Evolutionary conservation across 2,113 vertebrate species (phyloP).

Genomic region (Platycercus adscitus): DNA sequence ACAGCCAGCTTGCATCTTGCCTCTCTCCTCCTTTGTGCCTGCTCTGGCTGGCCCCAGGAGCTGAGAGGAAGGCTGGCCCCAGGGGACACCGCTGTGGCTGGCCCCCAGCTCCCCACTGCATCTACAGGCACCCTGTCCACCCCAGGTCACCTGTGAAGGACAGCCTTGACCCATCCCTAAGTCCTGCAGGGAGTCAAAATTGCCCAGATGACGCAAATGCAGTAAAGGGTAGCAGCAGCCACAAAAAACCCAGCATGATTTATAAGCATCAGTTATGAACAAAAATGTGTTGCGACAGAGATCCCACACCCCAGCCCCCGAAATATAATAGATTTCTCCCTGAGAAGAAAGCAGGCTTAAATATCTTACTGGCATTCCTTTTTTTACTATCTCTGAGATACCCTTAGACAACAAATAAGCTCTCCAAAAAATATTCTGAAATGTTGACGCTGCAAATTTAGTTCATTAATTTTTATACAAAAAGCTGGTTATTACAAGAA

Average conservation of each 20-base stretch:
- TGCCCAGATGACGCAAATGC: background rate
- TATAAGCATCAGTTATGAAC: background rate
- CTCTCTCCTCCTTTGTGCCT: background rate
- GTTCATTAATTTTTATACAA: background rate
- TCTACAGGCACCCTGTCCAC: background rate
- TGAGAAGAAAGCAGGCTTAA: background rate
- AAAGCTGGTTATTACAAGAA: background rate
- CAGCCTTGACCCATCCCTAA: background rate
- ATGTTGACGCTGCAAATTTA: background rate
- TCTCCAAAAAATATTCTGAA: background rate
- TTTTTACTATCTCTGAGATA: background rate
- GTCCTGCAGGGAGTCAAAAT: background rate
- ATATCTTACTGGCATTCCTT: background rate
- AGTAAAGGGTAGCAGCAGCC: background rate
- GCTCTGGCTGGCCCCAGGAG: rapidly evolving
- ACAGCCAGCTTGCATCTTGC: background rate
- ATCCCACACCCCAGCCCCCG: background rate
- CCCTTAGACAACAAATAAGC: background rate
- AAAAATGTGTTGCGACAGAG: background rate
- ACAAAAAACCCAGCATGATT: background rate
- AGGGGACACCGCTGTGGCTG: background rate
- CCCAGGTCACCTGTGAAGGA: background rate
- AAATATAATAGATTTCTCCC: background rate
- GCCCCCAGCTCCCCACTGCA: background rate
- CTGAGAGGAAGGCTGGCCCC: background rate